These are phyloP conservation scores for Entomyzon cyanotis DNA, from an alignment of 2,113 vertebrate species.

Conservation along the genomic window DNA sequence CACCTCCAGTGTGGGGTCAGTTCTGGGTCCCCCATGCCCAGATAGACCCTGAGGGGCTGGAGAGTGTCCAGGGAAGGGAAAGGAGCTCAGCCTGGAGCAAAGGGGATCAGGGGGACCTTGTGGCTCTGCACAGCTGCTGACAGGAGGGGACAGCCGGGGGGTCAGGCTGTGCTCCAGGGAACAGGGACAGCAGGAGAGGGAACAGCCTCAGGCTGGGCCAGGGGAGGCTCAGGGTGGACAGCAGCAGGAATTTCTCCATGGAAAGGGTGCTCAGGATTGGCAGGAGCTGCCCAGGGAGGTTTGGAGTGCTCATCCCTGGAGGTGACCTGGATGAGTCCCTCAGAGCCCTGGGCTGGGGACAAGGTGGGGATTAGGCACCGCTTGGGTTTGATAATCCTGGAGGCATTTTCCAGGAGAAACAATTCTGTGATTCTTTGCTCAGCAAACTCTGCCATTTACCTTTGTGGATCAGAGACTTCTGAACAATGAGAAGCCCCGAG, in stretches of 20 bases:
- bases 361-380: fast-evolving
- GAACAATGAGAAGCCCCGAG: background rate
- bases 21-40: fast-evolving
- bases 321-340: background rate
- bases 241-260: background rate
- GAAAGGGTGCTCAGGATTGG: background rate
- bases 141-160: too few relatives aligned
- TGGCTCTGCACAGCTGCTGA: too few relatives aligned
- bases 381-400: fast-evolving
- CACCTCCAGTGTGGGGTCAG: background rate
- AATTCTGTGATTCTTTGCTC: background rate
- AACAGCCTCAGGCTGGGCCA: background rate
- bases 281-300: background rate
- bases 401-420: background rate
- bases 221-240: background rate
- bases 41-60: background rate
- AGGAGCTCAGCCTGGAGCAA: background rate
- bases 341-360: background rate
- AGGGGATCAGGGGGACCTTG: too few relatives aligned
- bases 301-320: background rate
- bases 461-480: background rate
- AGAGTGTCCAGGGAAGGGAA: background rate
- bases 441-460: background rate
- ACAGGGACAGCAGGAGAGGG: background rate
- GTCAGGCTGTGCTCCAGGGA: background rate